Percentiles rank a stretch among this genome's conserved stretches.
phyloP scores from a whole-genome alignment of 2,888 invertebrate species.

The Rutpela maculata region DNA sequence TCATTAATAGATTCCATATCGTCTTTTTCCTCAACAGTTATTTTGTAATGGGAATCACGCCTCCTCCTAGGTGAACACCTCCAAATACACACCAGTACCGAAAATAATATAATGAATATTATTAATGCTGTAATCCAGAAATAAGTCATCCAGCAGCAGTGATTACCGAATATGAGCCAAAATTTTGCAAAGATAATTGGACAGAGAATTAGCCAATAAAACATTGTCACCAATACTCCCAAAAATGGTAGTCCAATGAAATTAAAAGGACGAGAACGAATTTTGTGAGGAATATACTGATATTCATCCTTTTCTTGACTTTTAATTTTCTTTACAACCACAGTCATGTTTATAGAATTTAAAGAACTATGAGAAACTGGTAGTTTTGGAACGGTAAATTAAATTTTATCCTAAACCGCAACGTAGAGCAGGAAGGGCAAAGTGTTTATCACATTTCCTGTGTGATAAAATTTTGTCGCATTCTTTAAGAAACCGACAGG shows the following conservation, averaged over 20 bases:
- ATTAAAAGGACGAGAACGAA: constrained; percentile 61
- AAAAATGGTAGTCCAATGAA: constrained; percentile 62
- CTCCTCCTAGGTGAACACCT: constrained; percentile 40
- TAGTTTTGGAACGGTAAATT: not conserved
- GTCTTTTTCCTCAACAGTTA: constrained; percentile 10
- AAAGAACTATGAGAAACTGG: not conserved
- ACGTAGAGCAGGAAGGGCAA: constrained; percentile 18
- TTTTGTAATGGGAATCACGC: not conserved
- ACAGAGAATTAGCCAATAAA: constrained; percentile 70
- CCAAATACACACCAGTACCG: constrained; percentile 65
- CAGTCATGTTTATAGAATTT: constrained; percentile 7
- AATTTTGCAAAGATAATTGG: constrained; percentile 65
- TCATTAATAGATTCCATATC: not conserved
- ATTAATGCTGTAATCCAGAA: constrained; percentile 60
- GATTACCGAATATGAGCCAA: not conserved
- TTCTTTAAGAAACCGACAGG: not conserved
- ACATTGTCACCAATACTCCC: constrained; percentile 62
- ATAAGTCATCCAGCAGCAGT: constrained; percentile 54
- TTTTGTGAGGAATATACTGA: constrained; percentile 44
- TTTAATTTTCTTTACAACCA: constrained; percentile 16
- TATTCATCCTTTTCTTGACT: constrained; percentile 25
- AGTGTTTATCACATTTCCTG: constrained; percentile 32
- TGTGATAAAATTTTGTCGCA: not conserved
- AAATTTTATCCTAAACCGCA: not conserved
- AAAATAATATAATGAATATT: constrained; percentile 61